Evolutionary conservation across 2,888 invertebrate genomes (phyloP).

Genomic region (Tupiocoris notatus): DNA sequence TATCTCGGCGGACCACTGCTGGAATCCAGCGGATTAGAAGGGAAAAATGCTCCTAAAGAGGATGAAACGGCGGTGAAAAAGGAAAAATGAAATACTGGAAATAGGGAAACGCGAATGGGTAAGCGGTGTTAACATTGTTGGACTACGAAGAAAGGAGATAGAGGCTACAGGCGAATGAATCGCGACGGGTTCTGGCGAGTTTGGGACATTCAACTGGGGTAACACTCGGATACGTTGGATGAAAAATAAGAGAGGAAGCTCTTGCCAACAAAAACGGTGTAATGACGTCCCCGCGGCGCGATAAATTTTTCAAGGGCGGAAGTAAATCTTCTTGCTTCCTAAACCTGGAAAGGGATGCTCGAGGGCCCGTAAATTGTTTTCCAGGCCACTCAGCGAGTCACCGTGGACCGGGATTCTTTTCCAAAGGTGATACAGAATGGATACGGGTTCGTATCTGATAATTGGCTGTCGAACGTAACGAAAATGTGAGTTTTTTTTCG

Average conservation of each 20-base stretch:
- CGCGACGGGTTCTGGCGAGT: not conserved
- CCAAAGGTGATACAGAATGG: not conserved
- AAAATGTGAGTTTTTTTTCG: no score
- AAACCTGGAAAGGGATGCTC: not conserved
- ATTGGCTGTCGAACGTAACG: not conserved
- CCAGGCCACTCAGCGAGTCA: slow-evolving; percentile 7
- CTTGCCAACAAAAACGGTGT: slow-evolving; percentile 35
- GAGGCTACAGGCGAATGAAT: not conserved
- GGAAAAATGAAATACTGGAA: not conserved
- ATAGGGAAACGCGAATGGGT: not conserved
- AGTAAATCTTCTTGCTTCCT: slow-evolving; percentile 28
- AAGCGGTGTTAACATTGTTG: not conserved
- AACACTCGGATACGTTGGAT: not conserved
- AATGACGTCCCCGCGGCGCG: slow-evolving; percentile 39
- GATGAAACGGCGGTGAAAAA: not conserved
- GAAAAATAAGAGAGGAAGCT: slow-evolving; percentile 5
- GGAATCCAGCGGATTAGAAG: not conserved
- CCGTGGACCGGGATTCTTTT: not conserved
- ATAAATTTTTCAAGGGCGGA: slow-evolving; percentile 33
- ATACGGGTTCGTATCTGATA: not conserved
- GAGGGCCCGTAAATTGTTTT: slow-evolving; percentile 28
- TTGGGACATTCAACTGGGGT: not conserved
- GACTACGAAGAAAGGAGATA: not conserved
- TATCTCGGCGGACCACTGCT: not conserved
- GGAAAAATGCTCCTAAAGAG: not conserved